phyloP scores from a whole-genome alignment of 2,797 vertebrate genomes.

The Eupleurogrammus muticus region DNA sequence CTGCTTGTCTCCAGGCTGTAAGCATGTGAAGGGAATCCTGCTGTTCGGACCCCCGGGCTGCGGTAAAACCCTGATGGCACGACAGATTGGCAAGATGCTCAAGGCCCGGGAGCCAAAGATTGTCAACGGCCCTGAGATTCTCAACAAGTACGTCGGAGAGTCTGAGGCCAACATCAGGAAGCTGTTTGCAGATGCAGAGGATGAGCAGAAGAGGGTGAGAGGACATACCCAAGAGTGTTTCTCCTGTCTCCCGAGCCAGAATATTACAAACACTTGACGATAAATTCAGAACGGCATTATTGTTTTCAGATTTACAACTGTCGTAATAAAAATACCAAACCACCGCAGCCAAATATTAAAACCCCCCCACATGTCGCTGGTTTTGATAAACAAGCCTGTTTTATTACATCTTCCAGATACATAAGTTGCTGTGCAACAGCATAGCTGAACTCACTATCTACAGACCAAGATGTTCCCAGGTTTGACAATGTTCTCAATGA shows the following conservation, averaged over 20 bases:
- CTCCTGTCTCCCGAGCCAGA: background rate
- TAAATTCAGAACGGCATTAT: background rate
- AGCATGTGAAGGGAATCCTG: conserved; percentile 97
- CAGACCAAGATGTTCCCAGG: background rate
- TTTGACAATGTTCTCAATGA: background rate
- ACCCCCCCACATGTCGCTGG: background rate
- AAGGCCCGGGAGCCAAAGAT: conserved; percentile 97
- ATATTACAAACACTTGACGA: background rate
- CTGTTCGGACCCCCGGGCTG: conserved; percentile 96
- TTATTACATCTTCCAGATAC: conserved; percentile 6
- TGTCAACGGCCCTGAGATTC: conserved; percentile 97
- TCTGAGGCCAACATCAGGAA: conserved; percentile 98
- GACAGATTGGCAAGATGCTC: conserved; percentile 98
- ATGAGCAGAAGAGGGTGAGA: conserved; percentile 95
- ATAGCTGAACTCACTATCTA: conserved; percentile 5
- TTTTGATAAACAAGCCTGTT: background rate
- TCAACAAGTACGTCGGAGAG: conserved; percentile 98
- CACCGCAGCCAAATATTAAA: background rate
- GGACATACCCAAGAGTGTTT: background rate
- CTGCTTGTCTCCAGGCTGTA: conserved; percentile 87
- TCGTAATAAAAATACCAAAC: background rate
- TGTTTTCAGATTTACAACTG: background rate
- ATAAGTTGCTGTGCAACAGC: background rate
- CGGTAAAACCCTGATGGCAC: conserved; percentile 97
- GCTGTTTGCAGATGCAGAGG: conserved; percentile 97